Evolutionary conservation across 2,888 invertebrate species (phyloP).

Genomic region (Exephanes ischioxanthus): DNA sequence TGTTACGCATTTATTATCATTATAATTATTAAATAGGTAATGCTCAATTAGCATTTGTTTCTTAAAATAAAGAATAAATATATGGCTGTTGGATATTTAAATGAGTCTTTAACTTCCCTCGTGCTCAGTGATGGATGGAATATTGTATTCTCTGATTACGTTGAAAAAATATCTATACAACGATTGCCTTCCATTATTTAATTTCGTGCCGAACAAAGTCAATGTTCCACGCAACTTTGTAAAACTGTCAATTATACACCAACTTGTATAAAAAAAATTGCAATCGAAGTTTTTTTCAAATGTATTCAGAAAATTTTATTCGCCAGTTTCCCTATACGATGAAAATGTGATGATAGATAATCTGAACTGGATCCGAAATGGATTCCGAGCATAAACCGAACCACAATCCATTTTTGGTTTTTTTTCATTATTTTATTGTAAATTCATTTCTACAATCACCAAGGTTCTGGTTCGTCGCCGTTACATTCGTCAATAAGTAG

Average conservation of each 20-base stretch:
- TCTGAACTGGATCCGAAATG: not conserved
- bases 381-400: not conserved
- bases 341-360: not conserved
- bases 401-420: not conserved
- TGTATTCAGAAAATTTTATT: not conserved
- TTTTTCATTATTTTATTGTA: conserved; percentile 79
- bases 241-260: not conserved
- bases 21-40: conserved; percentile 85
- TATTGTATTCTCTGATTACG: not conserved
- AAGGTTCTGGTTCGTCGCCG: conserved; percentile 76
- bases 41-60: conserved; percentile 85
- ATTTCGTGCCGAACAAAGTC: not conserved
- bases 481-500: conserved; percentile 81
- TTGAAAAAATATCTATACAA: not conserved
- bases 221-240: not conserved
- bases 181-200: conserved; percentile 1
- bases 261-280: not conserved
- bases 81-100: conserved; percentile 85
- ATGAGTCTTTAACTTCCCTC: conserved; percentile 74
- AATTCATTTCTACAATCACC: conserved; percentile 82
- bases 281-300: conserved; percentile 13
- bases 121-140: not conserved
- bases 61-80: conserved; percentile 85
- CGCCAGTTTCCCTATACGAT: not conserved
- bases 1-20: conserved; percentile 85